Base-by-base conservation (phyloP, 2,113 vertebrate genomes). In the Antechinus stuartii region DNA sequence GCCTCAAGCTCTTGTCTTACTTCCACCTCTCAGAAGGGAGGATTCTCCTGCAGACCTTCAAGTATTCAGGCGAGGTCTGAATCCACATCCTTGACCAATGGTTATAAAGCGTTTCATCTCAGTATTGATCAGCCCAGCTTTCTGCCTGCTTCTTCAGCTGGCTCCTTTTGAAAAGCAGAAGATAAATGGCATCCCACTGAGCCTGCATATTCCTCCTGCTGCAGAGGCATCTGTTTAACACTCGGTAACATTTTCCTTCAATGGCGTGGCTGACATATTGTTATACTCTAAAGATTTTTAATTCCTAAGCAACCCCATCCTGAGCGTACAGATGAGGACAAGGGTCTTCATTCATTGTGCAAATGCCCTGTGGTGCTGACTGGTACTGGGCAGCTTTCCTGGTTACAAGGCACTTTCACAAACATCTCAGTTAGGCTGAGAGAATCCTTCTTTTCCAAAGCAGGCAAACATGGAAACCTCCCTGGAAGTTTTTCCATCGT, bases 401-500 rank as follows among this genome's bases (percentile, higher is more conserved):
- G 61, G 12, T 68, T 35, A 57, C 30, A 68, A 68, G 30, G 11
- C 68, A 42, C 68, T 84, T 84, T 42, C 35, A n/a, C 35, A n/a
- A 68, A 22, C 16, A n/a, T 76, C 68, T 42, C 5, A 0, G 5
- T 76, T n/a, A 42, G n/a, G 22, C n/a, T 84, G 6, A 8, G n/a
- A 84, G 68, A 22, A 42, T 84, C 16, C 68, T 76, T 19, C 61
- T 84, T 42, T 84, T 42, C n/a, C 68, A 95, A 94, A 95, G 68
- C 92, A 91, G 91, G 19, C n/a, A 46, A 92, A 50, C 54, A 90
- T 90, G 50, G 68, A 93, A 95, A 91, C 92, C 90, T 95, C 27
- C 95, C 94, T 91, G 90, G 89, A 42, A 92, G 49, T 23, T 95
- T 95, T 97, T 90, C 91, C 16, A 91, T 53, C 95, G 47, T 92